Evolutionary conservation across 2,113 vertebrate genomes (phyloP).

Genomic region (Ia io): DNA sequence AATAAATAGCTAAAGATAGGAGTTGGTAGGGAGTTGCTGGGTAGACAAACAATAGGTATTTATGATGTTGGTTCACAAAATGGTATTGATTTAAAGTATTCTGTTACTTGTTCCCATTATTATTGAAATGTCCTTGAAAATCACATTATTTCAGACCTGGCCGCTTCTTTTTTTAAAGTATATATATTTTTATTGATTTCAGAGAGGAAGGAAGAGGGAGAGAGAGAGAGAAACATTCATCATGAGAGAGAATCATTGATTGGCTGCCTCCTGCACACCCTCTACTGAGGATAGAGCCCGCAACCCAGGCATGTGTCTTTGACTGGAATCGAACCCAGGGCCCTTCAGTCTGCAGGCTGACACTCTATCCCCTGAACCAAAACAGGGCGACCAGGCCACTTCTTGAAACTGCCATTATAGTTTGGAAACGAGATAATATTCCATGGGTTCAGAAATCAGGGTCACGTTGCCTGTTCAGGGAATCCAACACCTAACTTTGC

Average conservation of each 20-base stretch:
- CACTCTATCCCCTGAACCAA: too few relatives aligned
- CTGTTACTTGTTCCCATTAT: not conserved
- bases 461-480: not conserved
- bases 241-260: too few relatives aligned
- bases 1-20: not conserved
- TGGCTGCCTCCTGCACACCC: too few relatives aligned
- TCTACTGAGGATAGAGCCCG: too few relatives aligned
- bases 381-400: not conserved
- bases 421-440: conserved; percentile 14
- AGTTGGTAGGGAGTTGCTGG: not conserved
- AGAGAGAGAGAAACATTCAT: too few relatives aligned
- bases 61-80: not conserved
- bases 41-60: not conserved
- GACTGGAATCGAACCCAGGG: too few relatives aligned
- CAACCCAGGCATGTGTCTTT: too few relatives aligned
- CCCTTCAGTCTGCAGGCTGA: too few relatives aligned
- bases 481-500: not conserved
- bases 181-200: too few relatives aligned
- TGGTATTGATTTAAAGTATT: not conserved
- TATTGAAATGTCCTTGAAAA: conserved; percentile 11
- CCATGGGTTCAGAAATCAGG: not conserved
- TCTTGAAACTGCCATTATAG: not conserved
- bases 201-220: too few relatives aligned
- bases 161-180: not conserved
- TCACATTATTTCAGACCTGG: not conserved